Conservation (phyloP, 2,888 invertebrate genomes). For the Oligia strigilis region DNA sequence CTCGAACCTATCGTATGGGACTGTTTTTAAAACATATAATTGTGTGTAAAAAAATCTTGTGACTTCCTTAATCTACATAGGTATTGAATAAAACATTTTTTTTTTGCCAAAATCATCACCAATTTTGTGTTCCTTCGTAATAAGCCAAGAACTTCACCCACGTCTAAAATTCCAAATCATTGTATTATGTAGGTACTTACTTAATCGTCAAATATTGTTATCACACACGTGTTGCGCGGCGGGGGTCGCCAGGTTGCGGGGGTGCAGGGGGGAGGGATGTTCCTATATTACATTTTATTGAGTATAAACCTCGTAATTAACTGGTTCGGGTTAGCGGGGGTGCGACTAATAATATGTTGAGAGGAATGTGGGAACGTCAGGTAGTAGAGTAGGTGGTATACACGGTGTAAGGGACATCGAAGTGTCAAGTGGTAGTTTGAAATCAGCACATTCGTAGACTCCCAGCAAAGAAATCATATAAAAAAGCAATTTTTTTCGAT, state of each 20-base stretch:
- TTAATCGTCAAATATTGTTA: conserved; percentile 56
- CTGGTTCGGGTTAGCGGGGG: conserved; percentile 62
- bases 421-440: not conserved
- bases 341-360: conserved; percentile 48
- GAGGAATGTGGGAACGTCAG: conserved; percentile 19
- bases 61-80: too few species aligned
- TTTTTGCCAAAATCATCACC: too few species aligned
- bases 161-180: conserved; percentile 19
- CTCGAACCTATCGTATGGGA: too few species aligned
- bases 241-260: conserved; percentile 62
- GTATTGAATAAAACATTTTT: too few species aligned
- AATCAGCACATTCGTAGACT: too few species aligned
- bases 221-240: conserved; percentile 70
- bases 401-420: not conserved
- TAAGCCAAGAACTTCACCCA: too few species aligned
- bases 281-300: conserved; percentile 72
- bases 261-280: conserved; percentile 58
- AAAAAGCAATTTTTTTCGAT: too few species aligned
- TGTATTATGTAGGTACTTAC: conserved; percentile 38
- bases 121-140: too few species aligned
- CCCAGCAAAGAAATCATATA: too few species aligned
- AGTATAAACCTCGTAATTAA: conserved; percentile 82
- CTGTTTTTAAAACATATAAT: too few species aligned
- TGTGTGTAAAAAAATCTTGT: too few species aligned
- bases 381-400: not conserved